Evolutionary conservation across 2,888 invertebrate genomes (phyloP).

Genomic region (Eilema caniola): DNA sequence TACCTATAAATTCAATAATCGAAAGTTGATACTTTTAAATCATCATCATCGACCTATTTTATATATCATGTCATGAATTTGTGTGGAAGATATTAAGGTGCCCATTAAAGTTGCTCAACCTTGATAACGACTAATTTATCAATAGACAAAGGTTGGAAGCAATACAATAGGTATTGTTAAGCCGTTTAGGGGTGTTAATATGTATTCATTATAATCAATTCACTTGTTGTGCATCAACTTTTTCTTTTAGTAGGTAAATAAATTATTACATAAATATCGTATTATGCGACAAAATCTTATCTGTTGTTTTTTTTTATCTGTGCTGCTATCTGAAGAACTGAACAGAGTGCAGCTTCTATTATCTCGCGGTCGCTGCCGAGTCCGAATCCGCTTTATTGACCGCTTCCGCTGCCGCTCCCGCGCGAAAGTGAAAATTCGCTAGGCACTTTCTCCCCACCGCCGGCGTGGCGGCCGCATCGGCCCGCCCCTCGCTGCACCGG

Average conservation of each 20-base stretch:
- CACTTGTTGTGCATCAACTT: conserved; percentile 5
- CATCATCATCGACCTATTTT: too few relatives aligned
- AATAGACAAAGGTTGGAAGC: conserved; percentile 20
- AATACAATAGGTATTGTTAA: conserved; percentile 25
- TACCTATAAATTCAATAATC: too few relatives aligned
- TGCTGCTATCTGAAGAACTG: not conserved
- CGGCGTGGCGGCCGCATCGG: conserved; percentile 57
- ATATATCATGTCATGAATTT: not conserved
- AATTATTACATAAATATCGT: too few relatives aligned
- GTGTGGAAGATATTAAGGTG: conserved; percentile 5
- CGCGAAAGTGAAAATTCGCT: conserved; percentile 85
- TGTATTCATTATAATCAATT: conserved; percentile 16
- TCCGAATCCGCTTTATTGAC: conserved; percentile 50
- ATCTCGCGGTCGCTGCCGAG: conserved; percentile 27
- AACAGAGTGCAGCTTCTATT: not conserved
- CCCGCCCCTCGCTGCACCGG: conserved; percentile 61
- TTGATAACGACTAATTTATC: conserved; percentile 19
- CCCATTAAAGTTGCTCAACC: conserved; percentile 16
- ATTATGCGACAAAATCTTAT: not conserved
- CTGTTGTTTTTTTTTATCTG: not conserved
- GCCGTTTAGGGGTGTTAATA: conserved; percentile 21
- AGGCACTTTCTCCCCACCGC: conserved; percentile 85
- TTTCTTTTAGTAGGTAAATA: not conserved
- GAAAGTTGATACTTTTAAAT: too few relatives aligned
- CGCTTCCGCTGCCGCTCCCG: conserved; percentile 70